Evolutionary conservation across 2,113 vertebrate genomes (phyloP).

Genomic region (Grantiella picta): DNA sequence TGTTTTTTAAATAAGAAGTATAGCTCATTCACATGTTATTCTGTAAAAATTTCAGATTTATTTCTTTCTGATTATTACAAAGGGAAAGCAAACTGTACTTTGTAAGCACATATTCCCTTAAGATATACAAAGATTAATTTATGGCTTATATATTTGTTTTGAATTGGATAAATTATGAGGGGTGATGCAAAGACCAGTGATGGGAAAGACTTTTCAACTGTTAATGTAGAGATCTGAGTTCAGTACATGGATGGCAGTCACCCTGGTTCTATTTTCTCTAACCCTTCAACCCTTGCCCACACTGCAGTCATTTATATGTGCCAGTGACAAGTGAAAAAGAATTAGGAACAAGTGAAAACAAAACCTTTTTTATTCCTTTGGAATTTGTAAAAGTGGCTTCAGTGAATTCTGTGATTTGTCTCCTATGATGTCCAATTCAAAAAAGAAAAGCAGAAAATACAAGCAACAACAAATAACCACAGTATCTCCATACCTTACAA

Average conservation of each 20-base stretch:
- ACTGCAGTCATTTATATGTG: background rate
- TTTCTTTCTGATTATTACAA: background rate
- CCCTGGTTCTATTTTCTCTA: background rate
- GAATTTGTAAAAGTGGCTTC: background rate
- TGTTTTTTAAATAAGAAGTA: background rate
- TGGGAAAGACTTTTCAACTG: background rate
- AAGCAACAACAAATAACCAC: background rate
- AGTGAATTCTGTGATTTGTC: background rate
- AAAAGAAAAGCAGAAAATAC: background rate
- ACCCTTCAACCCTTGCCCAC: background rate
- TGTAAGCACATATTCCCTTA: background rate
- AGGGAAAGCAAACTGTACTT: background rate
- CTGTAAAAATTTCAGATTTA: background rate
- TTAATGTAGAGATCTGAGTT: accelerated
- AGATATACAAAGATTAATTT: background rate
- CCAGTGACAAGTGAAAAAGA: background rate
- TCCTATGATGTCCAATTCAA: background rate
- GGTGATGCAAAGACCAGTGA: background rate
- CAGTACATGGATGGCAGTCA: background rate
- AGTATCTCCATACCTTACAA: background rate
- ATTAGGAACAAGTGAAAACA: background rate
- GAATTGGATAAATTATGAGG: background rate
- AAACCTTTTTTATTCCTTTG: background rate
- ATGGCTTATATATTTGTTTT: background rate
- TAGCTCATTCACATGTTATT: background rate